phyloP scores from a whole-genome alignment of 2,888 invertebrate species.

The Papilio elwesi region DNA sequence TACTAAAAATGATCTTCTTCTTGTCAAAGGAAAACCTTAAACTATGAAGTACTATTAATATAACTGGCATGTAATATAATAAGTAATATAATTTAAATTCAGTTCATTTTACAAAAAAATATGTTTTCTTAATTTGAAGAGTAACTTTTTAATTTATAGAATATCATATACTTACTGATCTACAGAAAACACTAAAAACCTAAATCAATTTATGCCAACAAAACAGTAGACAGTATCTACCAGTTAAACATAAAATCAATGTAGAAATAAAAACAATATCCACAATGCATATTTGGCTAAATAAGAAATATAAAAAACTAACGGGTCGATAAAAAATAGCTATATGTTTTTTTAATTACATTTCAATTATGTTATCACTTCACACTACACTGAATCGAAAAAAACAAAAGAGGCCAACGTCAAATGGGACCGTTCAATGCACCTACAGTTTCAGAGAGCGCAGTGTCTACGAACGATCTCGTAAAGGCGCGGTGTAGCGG shows the following conservation, averaged over 20 bases:
- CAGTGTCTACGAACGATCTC: conserved; percentile 32
- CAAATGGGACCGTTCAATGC: conserved; percentile 42
- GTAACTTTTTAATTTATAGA: too few species aligned
- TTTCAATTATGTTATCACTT: conserved; percentile 25
- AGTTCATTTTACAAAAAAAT: too few species aligned
- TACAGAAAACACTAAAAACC: background rate
- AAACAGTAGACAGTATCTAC: background rate
- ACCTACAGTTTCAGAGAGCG: conserved; percentile 27
- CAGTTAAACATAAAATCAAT: background rate
- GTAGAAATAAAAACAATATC: background rate
- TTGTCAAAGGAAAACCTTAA: too few species aligned
- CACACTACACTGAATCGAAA: conserved; percentile 30
- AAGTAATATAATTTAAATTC: too few species aligned
- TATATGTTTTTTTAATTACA: background rate
- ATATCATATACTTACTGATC: background rate
- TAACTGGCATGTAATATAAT: too few species aligned
- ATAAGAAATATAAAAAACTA: background rate
- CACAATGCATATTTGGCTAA: background rate
- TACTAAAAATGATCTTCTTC: too few species aligned
- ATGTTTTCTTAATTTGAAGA: too few species aligned
- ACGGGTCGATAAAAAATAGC: background rate
- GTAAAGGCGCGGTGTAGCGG: conserved; percentile 61
- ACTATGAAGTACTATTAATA: too few species aligned
- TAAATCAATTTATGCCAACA: background rate
- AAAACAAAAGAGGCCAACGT: conserved; percentile 43